Evolutionary conservation across 2,113 vertebrate species (phyloP).

Genomic region (Hipposideros armiger): DNA sequence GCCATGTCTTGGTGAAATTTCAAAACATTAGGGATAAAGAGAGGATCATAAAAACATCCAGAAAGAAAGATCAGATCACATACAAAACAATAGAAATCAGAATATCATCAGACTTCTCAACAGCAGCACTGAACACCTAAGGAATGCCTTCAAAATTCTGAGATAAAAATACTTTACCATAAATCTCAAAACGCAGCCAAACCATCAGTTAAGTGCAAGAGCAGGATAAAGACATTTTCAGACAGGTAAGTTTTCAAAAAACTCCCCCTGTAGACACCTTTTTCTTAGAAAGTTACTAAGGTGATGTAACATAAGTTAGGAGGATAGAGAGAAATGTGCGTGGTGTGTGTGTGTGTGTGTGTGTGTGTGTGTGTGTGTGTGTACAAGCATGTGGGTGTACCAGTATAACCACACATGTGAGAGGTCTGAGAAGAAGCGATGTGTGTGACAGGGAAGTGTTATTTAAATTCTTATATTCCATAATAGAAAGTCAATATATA

Average conservation of each 20-base stretch:
- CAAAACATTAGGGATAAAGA: background rate
- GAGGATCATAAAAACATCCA: background rate
- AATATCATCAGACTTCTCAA: background rate
- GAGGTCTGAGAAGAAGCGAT: background rate
- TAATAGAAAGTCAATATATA: background rate
- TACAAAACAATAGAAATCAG: background rate
- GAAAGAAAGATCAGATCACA: background rate
- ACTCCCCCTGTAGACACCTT: background rate
- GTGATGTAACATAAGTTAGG: background rate
- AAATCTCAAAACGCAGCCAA: slow-evolving; percentile 4
- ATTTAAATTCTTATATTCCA: background rate
- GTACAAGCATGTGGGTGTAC: background rate
- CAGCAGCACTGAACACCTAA: background rate
- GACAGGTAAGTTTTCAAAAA: background rate
- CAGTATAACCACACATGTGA: background rate
- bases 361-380: background rate
- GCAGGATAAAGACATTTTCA: background rate
- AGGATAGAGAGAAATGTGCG: background rate
- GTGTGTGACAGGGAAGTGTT: background rate
- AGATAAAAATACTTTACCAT: background rate
- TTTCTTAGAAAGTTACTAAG: background rate
- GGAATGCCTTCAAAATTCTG: background rate
- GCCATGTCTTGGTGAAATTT: background rate
- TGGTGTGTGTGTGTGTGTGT: background rate
- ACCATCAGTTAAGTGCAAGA: background rate